Percentiles rank a stretch among this genome's conserved stretches.
Evolutionary conservation across 2,113 vertebrate genomes (phyloP).

Genomic region (Varanus komodoensis): DNA sequence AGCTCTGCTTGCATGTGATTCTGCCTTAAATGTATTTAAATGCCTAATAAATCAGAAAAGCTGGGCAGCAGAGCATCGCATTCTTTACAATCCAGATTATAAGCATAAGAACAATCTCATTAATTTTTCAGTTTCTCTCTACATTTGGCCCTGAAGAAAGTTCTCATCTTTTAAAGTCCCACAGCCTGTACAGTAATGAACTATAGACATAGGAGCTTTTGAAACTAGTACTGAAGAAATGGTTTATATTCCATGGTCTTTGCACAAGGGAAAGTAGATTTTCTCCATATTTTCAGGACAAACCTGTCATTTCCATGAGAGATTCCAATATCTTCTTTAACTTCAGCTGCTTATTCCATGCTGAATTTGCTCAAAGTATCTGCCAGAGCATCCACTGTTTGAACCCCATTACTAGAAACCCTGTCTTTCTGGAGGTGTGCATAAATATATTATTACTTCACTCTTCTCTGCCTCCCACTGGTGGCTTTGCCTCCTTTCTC

Average conservation of each 20-base stretch:
- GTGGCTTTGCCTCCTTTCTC: constrained; percentile 28
- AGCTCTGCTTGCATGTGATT: too few relatives aligned
- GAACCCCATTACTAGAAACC: constrained; percentile 35
- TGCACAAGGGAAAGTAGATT: constrained; percentile 37
- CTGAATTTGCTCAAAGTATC: constrained; percentile 27
- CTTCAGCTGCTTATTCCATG: constrained; percentile 48
- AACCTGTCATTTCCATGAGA: constrained; percentile 20
- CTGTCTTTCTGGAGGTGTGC: constrained; percentile 36
- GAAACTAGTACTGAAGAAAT: constrained; percentile 53
- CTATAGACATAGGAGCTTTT: constrained; percentile 2
- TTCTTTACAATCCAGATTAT: neutral
- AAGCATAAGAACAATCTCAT: neutral
- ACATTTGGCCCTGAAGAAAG: neutral
- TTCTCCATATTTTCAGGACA: constrained; percentile 24
- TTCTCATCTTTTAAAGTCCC: neutral
- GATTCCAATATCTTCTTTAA: constrained; percentile 44
- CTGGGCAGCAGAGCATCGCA: neutral
- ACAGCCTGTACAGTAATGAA: neutral
- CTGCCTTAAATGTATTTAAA: neutral
- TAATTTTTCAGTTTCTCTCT: neutral
- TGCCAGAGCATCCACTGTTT: constrained; percentile 26
- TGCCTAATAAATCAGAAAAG: neutral
- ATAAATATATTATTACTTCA: constrained; percentile 16
- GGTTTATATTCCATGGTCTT: constrained; percentile 35
- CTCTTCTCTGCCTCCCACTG: constrained; percentile 16